Percentiles rank a stretch among this genome's conserved stretches.
These are phyloP conservation scores for Brachynemurus nebulosus DNA, from an alignment of 2,888 invertebrate genomes.

Conservation along the genomic window DNA sequence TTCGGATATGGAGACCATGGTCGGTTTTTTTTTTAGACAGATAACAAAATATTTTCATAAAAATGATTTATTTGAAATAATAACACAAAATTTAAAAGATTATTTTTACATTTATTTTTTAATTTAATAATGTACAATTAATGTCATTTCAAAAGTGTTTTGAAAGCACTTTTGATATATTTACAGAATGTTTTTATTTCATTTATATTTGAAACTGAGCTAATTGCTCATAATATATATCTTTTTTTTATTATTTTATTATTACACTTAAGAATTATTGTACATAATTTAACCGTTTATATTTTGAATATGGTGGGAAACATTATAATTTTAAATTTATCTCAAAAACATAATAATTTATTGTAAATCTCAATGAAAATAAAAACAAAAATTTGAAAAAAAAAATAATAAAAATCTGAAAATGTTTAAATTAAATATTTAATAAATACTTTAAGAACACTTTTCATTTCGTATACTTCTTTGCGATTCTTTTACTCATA, in stretches of 20 bases:
- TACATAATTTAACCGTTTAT: not conserved
- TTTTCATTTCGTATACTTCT: no score
- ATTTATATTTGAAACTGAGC: not conserved
- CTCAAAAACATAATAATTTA: no score
- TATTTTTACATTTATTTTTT: slow-evolving; percentile 1
- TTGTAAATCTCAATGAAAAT: no score
- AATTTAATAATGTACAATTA: slow-evolving; percentile 1
- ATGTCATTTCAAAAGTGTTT: not conserved
- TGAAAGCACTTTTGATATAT: not conserved
- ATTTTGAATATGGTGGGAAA: not conserved
- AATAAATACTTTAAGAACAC: no score
- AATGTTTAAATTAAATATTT: no score
- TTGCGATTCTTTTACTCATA: no score
- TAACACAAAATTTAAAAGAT: not conserved
- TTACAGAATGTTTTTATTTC: not conserved
- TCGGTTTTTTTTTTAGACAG: no score
- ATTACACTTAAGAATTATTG: slow-evolving; percentile 1
- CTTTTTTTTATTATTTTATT: not conserved
- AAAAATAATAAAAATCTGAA: no score
- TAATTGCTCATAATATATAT: not conserved
- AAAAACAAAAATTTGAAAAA: no score
- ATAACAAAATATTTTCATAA: no score
- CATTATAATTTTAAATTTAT: not conserved
- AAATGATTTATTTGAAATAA: not conserved
- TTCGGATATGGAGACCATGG: no score